Evolutionary conservation across 2,888 invertebrate species (phyloP).

Genomic region (Helicoverpa assulta): DNA sequence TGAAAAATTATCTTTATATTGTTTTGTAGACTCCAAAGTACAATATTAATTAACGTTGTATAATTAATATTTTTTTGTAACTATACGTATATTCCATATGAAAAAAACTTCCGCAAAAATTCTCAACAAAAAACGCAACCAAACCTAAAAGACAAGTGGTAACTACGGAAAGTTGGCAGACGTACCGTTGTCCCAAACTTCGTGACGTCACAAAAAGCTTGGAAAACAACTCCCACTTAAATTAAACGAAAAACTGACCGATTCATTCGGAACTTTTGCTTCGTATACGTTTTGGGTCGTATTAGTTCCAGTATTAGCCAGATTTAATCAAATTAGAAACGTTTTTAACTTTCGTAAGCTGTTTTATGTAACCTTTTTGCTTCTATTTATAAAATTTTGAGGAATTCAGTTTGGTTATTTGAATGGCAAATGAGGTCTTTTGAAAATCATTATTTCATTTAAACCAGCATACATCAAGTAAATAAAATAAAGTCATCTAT

Average conservation of each 20-base stretch:
- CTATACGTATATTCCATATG: too few relatives aligned
- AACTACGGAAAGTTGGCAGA: constrained; percentile 64
- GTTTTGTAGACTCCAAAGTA: too few relatives aligned
- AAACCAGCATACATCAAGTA: neutral
- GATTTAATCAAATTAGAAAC: constrained; percentile 12
- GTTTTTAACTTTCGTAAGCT: neutral
- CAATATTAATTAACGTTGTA: too few relatives aligned
- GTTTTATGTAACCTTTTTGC: neutral
- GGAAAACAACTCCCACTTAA: constrained; percentile 62
- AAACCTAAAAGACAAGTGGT: constrained; percentile 25
- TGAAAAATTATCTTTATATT: too few relatives aligned
- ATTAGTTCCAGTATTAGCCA: constrained; percentile 16
- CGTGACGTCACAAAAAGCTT: constrained; percentile 70
- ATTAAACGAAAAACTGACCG: constrained; percentile 60
- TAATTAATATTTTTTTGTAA: too few relatives aligned
- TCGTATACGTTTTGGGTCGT: neutral
- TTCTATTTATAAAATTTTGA: neutral
- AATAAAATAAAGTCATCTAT: too few relatives aligned
- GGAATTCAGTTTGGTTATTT: neutral
- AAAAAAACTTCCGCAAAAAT: neutral
- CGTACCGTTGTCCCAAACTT: constrained; percentile 69
- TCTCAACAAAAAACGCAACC: neutral
- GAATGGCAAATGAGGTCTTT: neutral
- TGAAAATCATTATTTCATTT: neutral
- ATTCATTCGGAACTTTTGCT: constrained; percentile 25